Base-by-base conservation (phyloP, 2,888 invertebrate species). In the Schrankia costaestrigalis region DNA sequence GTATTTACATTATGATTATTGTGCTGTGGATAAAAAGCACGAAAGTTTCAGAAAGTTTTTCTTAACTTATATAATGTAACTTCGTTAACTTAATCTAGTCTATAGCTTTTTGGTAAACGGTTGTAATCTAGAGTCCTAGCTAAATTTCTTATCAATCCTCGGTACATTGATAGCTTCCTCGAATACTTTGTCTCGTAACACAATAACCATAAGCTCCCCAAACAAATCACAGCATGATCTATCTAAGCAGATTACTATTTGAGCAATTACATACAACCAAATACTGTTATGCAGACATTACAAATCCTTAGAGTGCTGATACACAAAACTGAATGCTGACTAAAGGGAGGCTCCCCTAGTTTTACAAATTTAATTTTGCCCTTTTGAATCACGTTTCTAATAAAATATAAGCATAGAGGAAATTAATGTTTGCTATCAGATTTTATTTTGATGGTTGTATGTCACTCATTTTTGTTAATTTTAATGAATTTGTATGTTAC, bases 221-320 rank as follows among this genome's bases (percentile, higher is more conserved):
- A 15, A 34, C 3, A 33, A 21, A 30, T 22, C 24, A 27, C 18
- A 30, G 14, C 6, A 11, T 9, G 25, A 36, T 37, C 3, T 19
- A 23, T 33, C 41, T 31, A 35, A 52, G 22, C 28, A 35, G 19
- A 39, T 30, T 43, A 50, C 50, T 54, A 33, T 19, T n/a, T 12
- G 18, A 43, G 32, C 41, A 46, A 56, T 48, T 45, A 41, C 34
- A 39, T 38, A 55, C 14, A 15, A 27, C 26, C 12, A 46, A 48
- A 46, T 46, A 32, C 41, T 31, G 41, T 32, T 39, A 45, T 26
- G 36, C 46, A 40, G 46, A 45, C 42, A 38, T 45, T 26, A 32
- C 14, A 46, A 59, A 52, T 46, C 60, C 41, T 59, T 56, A 46
- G 45, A 56, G 49, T 56, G 56, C 60, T 52, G 56, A 59, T 45